These are phyloP conservation scores for Apteryx mantelli DNA, from an alignment of 2,113 vertebrate species.

Conservation along the genomic window DNA sequence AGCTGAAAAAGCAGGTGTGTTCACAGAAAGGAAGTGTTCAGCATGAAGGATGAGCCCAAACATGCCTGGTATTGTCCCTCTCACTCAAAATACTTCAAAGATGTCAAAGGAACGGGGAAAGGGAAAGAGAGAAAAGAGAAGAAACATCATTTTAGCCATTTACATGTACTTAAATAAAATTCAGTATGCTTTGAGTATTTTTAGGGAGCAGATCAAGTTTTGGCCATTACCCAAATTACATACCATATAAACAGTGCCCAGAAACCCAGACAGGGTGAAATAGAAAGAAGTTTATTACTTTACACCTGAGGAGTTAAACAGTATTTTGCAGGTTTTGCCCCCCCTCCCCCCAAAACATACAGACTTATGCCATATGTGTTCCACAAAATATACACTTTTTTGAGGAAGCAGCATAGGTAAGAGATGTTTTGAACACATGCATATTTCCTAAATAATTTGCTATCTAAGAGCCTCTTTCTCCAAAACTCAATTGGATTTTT, in stretches of 20 bases:
- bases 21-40: background rate
- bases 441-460: background rate
- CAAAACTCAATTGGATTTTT: background rate
- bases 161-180: background rate
- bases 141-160: background rate
- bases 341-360: no score
- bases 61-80: background rate
- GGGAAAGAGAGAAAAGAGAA: background rate
- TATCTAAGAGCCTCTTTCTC: background rate
- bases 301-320: background rate
- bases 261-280: background rate
- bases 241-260: background rate
- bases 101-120: background rate
- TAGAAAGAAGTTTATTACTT: background rate
- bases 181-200: background rate
- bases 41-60: background rate
- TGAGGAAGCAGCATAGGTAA: background rate
- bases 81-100: background rate
- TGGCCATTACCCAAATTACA: background rate
- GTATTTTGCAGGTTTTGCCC: background rate
- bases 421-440: background rate
- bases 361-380: background rate
- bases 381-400: background rate
- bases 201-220: background rate
- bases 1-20: background rate